A percentile compares a stretch with the other conserved stretches of the same genome.
These are phyloP conservation scores for Coracopsis vasa DNA, from an alignment of 2,113 vertebrate genomes.

Conservation along the genomic window DNA sequence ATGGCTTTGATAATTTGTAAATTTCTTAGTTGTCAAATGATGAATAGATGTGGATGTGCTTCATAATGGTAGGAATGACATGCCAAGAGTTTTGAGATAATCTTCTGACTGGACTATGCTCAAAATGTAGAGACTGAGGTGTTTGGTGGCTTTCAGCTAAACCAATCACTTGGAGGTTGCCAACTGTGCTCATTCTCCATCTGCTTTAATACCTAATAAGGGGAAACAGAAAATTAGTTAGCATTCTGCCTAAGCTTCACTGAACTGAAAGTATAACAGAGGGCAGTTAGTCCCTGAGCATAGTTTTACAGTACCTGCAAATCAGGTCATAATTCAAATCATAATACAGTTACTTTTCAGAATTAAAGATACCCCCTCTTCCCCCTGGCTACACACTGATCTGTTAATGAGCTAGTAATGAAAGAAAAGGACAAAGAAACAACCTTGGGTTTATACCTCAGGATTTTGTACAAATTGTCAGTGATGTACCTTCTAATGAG, in stretches of 20 bases:
- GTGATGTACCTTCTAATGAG: neutral
- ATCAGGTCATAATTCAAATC: neutral
- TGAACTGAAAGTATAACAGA: neutral
- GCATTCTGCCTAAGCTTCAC: neutral
- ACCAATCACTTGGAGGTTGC: neutral
- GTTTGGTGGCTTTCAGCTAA: neutral
- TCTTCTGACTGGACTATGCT: neutral
- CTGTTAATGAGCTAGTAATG: neutral
- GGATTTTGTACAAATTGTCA: neutral
- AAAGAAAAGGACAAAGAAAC: neutral
- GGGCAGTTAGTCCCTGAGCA: neutral
- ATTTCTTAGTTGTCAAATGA: neutral
- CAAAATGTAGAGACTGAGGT: neutral
- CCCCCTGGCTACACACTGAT: no score
- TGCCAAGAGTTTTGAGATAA: neutral
- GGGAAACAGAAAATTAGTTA: neutral
- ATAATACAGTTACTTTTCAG: neutral
- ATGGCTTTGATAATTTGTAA: accelerated
- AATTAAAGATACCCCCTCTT: neutral
- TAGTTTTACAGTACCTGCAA: neutral
- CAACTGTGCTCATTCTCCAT: neutral
- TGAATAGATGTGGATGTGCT: neutral
- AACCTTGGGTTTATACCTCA: neutral
- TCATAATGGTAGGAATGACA: neutral
- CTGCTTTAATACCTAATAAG: neutral